Percentiles rank a stretch among this genome's conserved stretches.
phyloP scores from a whole-genome alignment of 2,888 invertebrate species.

The Cepaea hortensis region DNA sequence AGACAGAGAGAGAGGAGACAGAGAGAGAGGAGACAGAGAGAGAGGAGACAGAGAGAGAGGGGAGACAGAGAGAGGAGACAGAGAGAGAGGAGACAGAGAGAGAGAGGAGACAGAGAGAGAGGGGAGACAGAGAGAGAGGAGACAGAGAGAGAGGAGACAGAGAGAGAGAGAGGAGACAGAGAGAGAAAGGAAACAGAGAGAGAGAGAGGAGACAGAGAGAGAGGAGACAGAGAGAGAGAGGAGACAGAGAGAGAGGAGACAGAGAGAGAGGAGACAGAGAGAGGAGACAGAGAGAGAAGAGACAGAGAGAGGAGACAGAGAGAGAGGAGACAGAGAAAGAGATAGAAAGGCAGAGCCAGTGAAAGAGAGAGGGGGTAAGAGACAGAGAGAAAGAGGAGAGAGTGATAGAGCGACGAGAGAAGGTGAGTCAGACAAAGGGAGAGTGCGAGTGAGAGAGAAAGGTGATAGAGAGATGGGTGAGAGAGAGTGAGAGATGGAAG shows the following conservation, averaged over 20 bases:
- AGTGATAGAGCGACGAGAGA: neutral
- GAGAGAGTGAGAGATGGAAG: too few species aligned
- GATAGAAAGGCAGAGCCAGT: too few species aligned
- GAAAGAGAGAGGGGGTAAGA: neutral
- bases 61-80: neutral
- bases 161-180: neutral
- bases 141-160: neutral
- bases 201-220: neutral
- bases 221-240: neutral
- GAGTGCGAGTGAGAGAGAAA: too few species aligned
- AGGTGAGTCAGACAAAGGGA: too few species aligned
- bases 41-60: neutral
- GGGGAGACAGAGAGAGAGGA: neutral
- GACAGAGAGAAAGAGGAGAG: slow-evolving; percentile 24
- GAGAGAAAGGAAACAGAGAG: slow-evolving; percentile 5
- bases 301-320: neutral
- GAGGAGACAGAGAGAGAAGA: neutral
- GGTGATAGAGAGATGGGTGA: too few species aligned
- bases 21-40: neutral
- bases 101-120: neutral
- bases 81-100: slow-evolving; percentile 4
- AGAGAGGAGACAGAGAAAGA: too few species aligned
- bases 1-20: neutral
- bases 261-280: neutral
- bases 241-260: neutral